Percentiles rank a stretch among this genome's conserved stretches.
These are phyloP conservation scores for Melanophora roralis DNA, from an alignment of 2,888 invertebrate species.

Conservation along the genomic window DNA sequence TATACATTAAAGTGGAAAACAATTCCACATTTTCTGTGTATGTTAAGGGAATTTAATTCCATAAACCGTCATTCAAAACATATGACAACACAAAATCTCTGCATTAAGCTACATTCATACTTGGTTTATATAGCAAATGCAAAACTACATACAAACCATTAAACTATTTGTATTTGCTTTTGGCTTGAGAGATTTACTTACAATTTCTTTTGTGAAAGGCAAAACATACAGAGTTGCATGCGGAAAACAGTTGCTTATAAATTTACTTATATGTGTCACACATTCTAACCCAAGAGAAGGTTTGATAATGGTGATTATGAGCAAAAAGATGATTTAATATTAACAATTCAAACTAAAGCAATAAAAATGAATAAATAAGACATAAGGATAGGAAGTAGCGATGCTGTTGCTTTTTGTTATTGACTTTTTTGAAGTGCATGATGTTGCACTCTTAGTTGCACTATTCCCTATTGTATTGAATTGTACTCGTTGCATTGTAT, in stretches of 20 bases:
- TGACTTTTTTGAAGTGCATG: conserved; percentile 43
- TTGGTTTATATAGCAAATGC: not conserved
- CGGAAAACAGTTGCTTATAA: no score
- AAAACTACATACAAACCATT: not conserved
- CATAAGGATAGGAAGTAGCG: conserved; percentile 14
- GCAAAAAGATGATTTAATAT: not conserved
- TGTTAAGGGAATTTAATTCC: conserved; percentile 42
- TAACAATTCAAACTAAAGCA: conserved; percentile 45
- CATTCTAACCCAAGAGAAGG: not conserved
- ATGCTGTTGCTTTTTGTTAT: conserved; percentile 4
- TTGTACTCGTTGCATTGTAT: not conserved
- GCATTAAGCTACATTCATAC: conserved; percentile 49
- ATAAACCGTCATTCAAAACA: conserved; percentile 44
- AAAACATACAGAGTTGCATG: conserved; percentile 11
- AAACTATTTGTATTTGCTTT: conserved; percentile 19
- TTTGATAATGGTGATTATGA: conserved; percentile 9
- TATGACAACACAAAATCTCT: conserved; percentile 45
- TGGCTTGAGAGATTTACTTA: not conserved
- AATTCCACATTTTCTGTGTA: not conserved
- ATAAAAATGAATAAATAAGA: not conserved
- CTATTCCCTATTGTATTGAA: not conserved
- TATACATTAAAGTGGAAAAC: no score
- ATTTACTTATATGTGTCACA: no score
- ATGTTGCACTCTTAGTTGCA: not conserved
- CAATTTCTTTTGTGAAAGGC: conserved; percentile 1